Evolutionary conservation across 2,888 invertebrate genomes (phyloP).

Genomic region (Drosophila parthenogenetica): DNA sequence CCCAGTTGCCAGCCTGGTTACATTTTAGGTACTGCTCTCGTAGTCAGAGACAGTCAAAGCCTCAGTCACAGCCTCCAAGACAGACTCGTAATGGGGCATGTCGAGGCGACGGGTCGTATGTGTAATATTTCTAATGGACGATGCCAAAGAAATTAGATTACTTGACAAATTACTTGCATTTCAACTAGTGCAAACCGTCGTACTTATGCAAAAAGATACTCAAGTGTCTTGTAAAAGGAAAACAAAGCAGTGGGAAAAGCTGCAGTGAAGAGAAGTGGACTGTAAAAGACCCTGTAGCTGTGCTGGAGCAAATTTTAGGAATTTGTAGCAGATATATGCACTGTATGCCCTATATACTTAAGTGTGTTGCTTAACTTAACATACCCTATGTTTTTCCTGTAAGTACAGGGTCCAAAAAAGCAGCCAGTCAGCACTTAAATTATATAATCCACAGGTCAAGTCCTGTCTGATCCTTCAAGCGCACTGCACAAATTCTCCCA

Average conservation of each 20-base stretch:
- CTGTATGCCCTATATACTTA: too few species aligned
- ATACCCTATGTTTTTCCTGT: not conserved
- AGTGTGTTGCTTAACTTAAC: too few species aligned
- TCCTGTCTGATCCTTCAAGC: constrained; percentile 51
- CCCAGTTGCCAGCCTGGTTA: constrained; percentile 60
- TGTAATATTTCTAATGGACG: constrained; percentile 58
- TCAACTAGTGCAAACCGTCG: constrained; percentile 18
- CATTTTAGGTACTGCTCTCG: constrained; percentile 54
- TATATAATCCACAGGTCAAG: constrained; percentile 55
- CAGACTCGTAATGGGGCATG: constrained; percentile 22
- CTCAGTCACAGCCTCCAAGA: constrained; percentile 2
- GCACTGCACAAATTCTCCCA: not conserved
- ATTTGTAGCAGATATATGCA: too few species aligned
- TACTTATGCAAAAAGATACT: constrained; percentile 12
- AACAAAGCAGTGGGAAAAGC: not conserved
- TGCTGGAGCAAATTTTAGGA: too few species aligned
- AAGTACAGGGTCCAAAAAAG: not conserved
- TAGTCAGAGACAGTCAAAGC: not conserved
- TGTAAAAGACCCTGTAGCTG: not conserved
- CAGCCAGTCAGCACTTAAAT: constrained; percentile 13
- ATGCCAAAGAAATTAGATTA: constrained; percentile 52
- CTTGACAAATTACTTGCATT: constrained; percentile 45
- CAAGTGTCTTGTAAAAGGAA: constrained; percentile 1
- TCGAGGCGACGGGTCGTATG: constrained; percentile 40
- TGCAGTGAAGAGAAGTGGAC: not conserved